Conservation (phyloP, 2,113 vertebrate species). For the Leptosomus discolor region DNA sequence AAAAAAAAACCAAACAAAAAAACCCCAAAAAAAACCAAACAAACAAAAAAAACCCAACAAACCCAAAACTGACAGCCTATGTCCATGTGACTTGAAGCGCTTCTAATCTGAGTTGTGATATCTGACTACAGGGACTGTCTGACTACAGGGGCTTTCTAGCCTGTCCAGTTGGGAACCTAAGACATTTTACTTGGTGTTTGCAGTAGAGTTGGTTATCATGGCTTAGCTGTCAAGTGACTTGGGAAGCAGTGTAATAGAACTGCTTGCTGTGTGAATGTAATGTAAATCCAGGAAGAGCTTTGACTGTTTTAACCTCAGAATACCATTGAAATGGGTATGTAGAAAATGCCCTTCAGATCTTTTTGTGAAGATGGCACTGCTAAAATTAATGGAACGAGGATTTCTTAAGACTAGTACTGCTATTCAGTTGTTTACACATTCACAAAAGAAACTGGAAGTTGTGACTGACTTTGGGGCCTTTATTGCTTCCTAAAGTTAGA, state of each 20-base stretch:
- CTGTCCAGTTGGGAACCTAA: not conserved
- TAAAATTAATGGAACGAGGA: not conserved
- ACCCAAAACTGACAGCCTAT: fast-evolving
- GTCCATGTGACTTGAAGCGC: not conserved
- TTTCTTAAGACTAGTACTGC: not conserved
- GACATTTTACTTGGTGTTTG: not conserved
- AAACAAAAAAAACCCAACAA: not conserved
- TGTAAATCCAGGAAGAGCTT: not conserved
- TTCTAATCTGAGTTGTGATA: not conserved
- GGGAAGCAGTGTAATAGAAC: not conserved
- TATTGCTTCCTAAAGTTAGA: not conserved
- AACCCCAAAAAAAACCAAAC: not conserved
- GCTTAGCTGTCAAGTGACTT: not conserved
- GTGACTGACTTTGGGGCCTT: not conserved
- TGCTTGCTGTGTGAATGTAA: not conserved
- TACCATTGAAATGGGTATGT: not conserved
- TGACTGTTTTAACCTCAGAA: not conserved
- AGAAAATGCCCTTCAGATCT: not conserved
- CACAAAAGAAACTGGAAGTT: not conserved
- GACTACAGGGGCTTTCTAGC: not conserved
- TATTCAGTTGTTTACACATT: not conserved
- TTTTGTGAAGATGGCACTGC: not conserved
- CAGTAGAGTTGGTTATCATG: not conserved
- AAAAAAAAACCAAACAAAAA: not conserved
- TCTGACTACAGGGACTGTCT: not conserved